Base-by-base conservation (phyloP, 2,113 vertebrate genomes). In the Capreolus pygargus region DNA sequence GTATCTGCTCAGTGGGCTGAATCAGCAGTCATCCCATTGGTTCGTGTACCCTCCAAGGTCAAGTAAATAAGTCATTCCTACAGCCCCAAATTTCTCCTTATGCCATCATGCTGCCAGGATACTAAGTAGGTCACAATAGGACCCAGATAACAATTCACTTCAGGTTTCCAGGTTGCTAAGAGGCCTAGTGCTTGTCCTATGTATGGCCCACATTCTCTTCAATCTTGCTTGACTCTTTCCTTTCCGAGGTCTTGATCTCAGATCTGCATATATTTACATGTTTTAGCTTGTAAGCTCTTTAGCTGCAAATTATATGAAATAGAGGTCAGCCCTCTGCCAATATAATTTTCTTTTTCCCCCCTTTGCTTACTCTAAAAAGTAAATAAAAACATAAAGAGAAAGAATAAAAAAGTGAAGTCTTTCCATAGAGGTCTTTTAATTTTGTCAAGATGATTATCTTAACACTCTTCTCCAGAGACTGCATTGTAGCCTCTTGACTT, bases 191-290 rank as follows among this genome's bases (percentile, higher is more conserved):
- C 90, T 98, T 98, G 98, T 97, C 97, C 97, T 97, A 97, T 98
- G 97, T 98, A 97, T 96, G 96, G 97, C 93, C 98, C 95, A 90
- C 91, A 98, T 98, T 98, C 98, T 98, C 97, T 97, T 98, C 98
- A 97, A 67, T 98, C 95, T 96, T 96, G 92, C 98, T 98, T 91
- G 86, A 97, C 98, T 98, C 98, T 98, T 99, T 99, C 87, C 96
- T 97, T 98, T 98, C 98, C 92, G 97, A 99, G 98, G 98, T 98
- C 98, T 98, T 98, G 98, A 96, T 98, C 98, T 98, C 95, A 97
- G 98, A 98, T 98, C 98, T 99, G 98, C 98, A 99, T 99, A 99
- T 98, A 99, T 99, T 99, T 99, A 99, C 99, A 99, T 99, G 98
- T 99, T 99, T 99, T 98, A 99, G 97, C 97, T 97, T 98, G 96